Conservation (phyloP, 2,888 invertebrate genomes). For the Abscondita cerata region DNA sequence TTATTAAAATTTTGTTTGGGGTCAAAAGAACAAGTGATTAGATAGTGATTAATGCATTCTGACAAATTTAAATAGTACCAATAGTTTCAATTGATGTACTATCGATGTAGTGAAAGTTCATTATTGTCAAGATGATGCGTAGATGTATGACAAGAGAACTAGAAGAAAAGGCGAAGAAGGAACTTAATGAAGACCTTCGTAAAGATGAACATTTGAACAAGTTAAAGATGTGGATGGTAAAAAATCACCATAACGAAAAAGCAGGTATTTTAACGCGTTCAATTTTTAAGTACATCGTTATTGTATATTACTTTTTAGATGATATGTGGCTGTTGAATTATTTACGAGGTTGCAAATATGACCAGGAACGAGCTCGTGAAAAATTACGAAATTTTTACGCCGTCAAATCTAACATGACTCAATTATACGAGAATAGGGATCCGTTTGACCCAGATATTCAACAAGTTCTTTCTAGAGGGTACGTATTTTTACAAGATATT, state of each 20-base stretch:
- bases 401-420: neutral
- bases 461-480: neutral
- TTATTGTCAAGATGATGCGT: neutral
- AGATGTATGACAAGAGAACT: neutral
- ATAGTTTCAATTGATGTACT: too few relatives aligned
- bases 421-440: conserved; percentile 1
- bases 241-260: too few relatives aligned
- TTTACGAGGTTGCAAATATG: conserved; percentile 10
- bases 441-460: neutral
- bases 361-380: neutral
- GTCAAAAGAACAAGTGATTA: too few relatives aligned
- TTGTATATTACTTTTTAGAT: conserved; percentile 8
- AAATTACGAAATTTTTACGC: neutral
- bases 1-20: too few relatives aligned
- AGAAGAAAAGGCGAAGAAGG: neutral
- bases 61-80: too few relatives aligned
- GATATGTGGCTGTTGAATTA: conserved; percentile 9
- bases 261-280: too few relatives aligned
- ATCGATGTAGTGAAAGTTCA: too few relatives aligned
- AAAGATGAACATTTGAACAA: neutral
- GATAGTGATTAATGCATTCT: too few relatives aligned
- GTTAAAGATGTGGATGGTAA: neutral
- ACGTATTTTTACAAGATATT: neutral
- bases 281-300: too few relatives aligned
- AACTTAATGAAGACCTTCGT: neutral